Evolutionary conservation across 1,140 invertebrate genomes (phyloP).

Genomic region (Polypedilum pembai): DNA sequence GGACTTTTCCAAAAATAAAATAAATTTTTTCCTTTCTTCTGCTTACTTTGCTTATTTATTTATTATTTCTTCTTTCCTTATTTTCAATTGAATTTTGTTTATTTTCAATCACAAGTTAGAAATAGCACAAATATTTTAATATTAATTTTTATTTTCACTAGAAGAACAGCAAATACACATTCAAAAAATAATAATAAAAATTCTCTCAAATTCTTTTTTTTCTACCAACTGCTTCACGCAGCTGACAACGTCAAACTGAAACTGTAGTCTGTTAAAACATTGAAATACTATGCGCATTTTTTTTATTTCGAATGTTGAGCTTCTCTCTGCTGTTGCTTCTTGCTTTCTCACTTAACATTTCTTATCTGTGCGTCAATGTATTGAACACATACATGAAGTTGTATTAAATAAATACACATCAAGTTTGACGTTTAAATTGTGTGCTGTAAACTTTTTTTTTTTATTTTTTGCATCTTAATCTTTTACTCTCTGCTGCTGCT

Average conservation of each 20-base stretch:
- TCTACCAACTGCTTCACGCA: conserved; percentile 15
- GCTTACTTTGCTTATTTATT: no score
- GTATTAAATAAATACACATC: not conserved
- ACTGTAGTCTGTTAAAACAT: conserved; percentile 1
- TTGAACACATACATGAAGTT: conserved; percentile 11
- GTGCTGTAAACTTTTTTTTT: not conserved
- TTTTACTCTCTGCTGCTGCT: not conserved
- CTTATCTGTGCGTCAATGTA: not conserved
- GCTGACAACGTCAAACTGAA: conserved; percentile 24
- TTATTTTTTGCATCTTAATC: conserved; percentile 13
- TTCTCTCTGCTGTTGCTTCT: not conserved
- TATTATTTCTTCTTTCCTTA: no score
- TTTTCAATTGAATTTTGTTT: no score
- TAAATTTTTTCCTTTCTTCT: no score
- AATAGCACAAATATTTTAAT: no score
- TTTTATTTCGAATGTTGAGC: conserved; percentile 8
- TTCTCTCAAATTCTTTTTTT: conserved; percentile 13
- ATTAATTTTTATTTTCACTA: no score
- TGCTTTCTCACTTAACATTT: not conserved
- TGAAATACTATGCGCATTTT: conserved; percentile 27
- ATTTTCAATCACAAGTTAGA: no score
- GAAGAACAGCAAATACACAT: no score
- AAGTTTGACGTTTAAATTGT: not conserved
- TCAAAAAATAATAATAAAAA: not conserved
- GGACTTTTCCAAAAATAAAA: no score